phyloP scores from a whole-genome alignment of 2,797 vertebrate species.

The Leuciscus waleckii region DNA sequence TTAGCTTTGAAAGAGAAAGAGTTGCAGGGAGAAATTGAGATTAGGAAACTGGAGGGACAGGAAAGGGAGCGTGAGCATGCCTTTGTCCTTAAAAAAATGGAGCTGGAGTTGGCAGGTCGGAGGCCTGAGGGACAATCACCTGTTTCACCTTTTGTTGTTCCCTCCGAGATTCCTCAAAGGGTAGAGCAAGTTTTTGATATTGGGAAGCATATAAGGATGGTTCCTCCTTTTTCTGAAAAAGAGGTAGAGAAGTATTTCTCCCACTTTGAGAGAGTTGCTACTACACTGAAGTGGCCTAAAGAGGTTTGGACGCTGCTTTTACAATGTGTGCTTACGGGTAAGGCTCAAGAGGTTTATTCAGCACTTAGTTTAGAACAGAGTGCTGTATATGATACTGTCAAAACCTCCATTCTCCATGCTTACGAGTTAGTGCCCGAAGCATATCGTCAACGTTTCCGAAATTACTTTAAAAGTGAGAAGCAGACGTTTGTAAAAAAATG shows the following conservation, averaged over 20 bases:
- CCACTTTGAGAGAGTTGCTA: conserved; percentile 19
- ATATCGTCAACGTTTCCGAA: no score
- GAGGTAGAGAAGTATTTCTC: conserved; percentile 8
- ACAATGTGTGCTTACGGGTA: no score
- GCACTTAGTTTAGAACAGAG: no score
- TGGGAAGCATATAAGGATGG: neutral
- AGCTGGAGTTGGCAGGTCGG: neutral
- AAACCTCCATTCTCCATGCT: no score
- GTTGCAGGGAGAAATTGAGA: neutral
- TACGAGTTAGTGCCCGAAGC: no score
- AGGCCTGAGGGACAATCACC: neutral
- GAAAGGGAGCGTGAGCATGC: neutral
- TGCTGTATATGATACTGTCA: no score
- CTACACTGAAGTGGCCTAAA: neutral
- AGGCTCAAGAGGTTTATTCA: no score
- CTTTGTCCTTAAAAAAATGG: neutral
- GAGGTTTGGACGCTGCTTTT: neutral
- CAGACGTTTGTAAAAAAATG: no score
- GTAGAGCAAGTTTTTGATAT: neutral
- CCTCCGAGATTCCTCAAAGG: neutral
- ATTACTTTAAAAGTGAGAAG: no score
- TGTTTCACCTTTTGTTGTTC: neutral
- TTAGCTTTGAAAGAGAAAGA: no score
- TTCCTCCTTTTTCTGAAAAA: conserved; percentile 15
- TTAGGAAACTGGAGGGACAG: no score